These are phyloP conservation scores for Microctenopoma steveboyesi DNA, from an alignment of 2,797 vertebrate genomes.

Conservation along the genomic window DNA sequence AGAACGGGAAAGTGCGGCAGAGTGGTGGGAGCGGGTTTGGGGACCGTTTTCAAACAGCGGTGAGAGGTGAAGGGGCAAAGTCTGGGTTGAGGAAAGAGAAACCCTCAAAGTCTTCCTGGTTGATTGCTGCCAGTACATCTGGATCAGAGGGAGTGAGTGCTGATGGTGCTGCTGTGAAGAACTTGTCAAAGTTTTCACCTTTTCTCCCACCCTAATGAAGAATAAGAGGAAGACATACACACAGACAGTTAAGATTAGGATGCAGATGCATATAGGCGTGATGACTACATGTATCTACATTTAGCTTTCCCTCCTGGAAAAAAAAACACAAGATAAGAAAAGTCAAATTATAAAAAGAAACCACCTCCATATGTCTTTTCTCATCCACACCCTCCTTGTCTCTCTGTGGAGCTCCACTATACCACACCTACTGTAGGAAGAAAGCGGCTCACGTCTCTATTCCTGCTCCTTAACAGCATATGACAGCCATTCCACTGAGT, in stretches of 20 bases:
- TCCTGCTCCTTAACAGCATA: constrained; percentile 33
- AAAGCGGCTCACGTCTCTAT: constrained; percentile 47
- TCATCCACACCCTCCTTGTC: constrained; percentile 31
- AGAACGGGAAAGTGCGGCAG: constrained; percentile 4
- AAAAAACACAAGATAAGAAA: not conserved
- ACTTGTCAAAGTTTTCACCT: constrained; percentile 93
- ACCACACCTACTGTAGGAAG: constrained; percentile 36
- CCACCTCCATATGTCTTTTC: constrained; percentile 19
- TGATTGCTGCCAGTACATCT: constrained; percentile 88
- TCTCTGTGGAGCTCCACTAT: constrained; percentile 24
- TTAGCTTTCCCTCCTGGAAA: constrained; percentile 3
- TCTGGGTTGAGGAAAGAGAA: constrained; percentile 90
- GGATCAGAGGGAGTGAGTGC: constrained; percentile 91
- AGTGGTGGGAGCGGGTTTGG: not conserved
- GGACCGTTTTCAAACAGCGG: constrained; percentile 77
- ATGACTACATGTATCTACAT: constrained; percentile 11
- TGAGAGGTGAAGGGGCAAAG: constrained; percentile 83
- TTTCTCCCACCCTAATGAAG: constrained; percentile 87
- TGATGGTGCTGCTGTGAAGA: constrained; percentile 89
- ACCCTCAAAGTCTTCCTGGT: constrained; percentile 90
- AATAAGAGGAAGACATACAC: constrained; percentile 25
- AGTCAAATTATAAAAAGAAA: constrained; percentile 29
- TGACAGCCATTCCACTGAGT: constrained; percentile 51
- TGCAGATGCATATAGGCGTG: not conserved
- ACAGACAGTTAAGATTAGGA: constrained; percentile 14